These are phyloP conservation scores for Mohoua ochrocephala DNA, from an alignment of 2,113 vertebrate genomes.

Conservation along the genomic window DNA sequence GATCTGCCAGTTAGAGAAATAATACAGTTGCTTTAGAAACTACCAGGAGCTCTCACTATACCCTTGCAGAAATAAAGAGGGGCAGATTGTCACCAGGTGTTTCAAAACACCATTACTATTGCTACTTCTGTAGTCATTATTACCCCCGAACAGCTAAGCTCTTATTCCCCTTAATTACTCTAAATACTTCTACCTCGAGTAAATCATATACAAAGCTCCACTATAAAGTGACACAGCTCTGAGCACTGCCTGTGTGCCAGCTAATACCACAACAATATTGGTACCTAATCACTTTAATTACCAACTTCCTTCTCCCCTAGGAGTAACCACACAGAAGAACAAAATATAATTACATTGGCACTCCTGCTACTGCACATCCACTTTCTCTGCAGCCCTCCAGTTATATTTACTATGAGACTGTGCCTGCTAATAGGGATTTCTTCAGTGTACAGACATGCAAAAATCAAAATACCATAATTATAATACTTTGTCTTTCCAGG, in stretches of 20 bases:
- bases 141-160: background rate
- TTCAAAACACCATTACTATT: background rate
- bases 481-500: background rate
- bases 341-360: constrained; percentile 24
- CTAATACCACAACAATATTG: background rate
- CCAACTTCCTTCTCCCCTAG: background rate
- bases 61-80: background rate
- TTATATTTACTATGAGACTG: background rate
- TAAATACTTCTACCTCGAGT: background rate
- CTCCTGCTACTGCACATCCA: constrained; percentile 10
- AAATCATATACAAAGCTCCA: background rate
- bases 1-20: constrained; percentile 12
- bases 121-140: background rate
- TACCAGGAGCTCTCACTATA: background rate
- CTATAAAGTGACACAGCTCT: background rate
- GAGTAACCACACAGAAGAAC: background rate
- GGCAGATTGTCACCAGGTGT: background rate
- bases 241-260: background rate
- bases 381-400: background rate
- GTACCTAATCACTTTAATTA: constrained; percentile 46
- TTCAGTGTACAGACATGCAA: background rate
- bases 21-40: background rate
- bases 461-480: background rate
- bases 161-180: background rate
- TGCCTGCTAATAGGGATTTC: background rate